Evolutionary conservation across 2,797 vertebrate species (phyloP).

Genomic region (Streptopelia turtur): DNA sequence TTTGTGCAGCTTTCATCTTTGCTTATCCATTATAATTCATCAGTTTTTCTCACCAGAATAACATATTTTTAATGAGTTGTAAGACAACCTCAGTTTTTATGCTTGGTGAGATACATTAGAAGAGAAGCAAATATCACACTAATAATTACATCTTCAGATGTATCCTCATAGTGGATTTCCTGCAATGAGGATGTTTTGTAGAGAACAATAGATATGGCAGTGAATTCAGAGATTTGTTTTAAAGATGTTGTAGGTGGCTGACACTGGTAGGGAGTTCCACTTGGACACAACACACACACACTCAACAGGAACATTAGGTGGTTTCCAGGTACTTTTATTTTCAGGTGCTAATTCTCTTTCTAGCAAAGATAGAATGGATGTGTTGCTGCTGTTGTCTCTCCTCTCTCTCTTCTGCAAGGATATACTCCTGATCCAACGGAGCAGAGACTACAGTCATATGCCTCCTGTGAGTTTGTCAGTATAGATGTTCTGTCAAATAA

Average conservation of each 20-base stretch:
- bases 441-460: not conserved
- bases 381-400: not conserved
- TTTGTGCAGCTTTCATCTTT: not conserved
- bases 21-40: not conserved
- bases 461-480: not conserved
- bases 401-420: not conserved
- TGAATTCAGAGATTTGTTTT: constrained; percentile 64
- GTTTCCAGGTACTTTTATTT: not conserved
- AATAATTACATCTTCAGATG: constrained; percentile 71
- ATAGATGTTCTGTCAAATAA: not conserved
- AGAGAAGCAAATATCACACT: constrained; percentile 37
- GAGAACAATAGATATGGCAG: constrained; percentile 54
- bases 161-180: constrained; percentile 69
- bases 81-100: constrained; percentile 30
- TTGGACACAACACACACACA: not conserved
- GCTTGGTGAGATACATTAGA: constrained; percentile 22
- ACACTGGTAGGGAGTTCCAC: not conserved
- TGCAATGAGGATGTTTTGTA: constrained; percentile 54
- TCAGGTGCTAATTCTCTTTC: not conserved
- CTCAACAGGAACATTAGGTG: not conserved
- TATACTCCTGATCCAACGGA: not conserved
- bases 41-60: not conserved
- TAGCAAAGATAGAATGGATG: not conserved
- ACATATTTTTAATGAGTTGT: constrained; percentile 5
- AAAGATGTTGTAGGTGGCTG: constrained; percentile 45